These are phyloP conservation scores for Eupeodes corollae DNA, from an alignment of 1,140 invertebrate species.

Conservation along the genomic window DNA sequence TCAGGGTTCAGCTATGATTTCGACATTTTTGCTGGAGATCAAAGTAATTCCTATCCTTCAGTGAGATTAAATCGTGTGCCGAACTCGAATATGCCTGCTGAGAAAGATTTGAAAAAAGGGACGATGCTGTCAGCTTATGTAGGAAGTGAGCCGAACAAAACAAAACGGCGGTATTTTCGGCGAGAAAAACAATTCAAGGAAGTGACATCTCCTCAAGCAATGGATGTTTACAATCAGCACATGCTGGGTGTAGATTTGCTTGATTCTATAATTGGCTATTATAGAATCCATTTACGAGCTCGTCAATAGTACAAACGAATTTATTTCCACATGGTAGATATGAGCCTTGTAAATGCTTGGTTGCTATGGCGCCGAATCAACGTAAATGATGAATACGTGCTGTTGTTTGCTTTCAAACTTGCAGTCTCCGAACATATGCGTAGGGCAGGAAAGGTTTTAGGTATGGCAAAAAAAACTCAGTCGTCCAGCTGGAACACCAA, in stretches of 20 bases:
- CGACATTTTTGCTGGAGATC: no score
- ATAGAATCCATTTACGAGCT: slow-evolving; percentile 9
- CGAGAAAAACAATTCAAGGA: slow-evolving; percentile 7
- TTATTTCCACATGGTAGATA: no score
- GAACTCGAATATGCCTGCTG: no score
- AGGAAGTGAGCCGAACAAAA: slow-evolving; percentile 6
- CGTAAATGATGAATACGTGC: no score
- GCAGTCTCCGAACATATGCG: slow-evolving; percentile 5
- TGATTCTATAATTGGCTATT: slow-evolving; percentile 10
- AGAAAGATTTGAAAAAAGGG: no score
- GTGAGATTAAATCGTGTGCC: no score
- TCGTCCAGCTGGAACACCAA: slow-evolving; percentile 2
- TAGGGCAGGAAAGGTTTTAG: no score
- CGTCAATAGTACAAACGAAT: slow-evolving; percentile 10
- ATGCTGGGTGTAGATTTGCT: slow-evolving; percentile 13
- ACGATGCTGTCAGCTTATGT: no score
- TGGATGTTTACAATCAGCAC: slow-evolving; percentile 13
- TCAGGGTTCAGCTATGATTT: no score
- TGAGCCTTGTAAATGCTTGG: no score
- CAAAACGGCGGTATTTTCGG: slow-evolving; percentile 2
- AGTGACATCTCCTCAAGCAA: slow-evolving; percentile 7
- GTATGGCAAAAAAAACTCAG: slow-evolving; percentile 5
- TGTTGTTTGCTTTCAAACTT: not conserved
- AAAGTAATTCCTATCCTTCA: no score
- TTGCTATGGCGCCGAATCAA: no score